These are phyloP conservation scores for Xiphophorus hellerii DNA, from an alignment of 2,113 vertebrate species.

Conservation along the genomic window DNA sequence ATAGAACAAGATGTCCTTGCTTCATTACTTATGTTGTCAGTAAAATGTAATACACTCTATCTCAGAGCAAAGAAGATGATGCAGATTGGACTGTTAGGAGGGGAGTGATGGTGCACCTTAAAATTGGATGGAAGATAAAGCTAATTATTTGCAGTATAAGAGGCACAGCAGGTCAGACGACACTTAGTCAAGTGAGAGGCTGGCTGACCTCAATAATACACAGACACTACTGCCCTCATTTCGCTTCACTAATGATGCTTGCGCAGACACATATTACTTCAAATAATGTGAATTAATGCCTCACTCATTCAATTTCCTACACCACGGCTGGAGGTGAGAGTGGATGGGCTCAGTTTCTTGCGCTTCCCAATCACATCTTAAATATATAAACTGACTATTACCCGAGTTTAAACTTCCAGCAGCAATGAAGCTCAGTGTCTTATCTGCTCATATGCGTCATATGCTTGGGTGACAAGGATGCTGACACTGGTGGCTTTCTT, in stretches of 20 bases:
- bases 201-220: slow-evolving; percentile 34
- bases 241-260: slow-evolving; percentile 56
- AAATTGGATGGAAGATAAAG: slow-evolving; percentile 42
- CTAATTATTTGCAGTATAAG: slow-evolving; percentile 53
- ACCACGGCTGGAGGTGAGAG: slow-evolving; percentile 15
- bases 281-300: slow-evolving; percentile 45
- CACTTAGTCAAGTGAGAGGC: slow-evolving; percentile 15
- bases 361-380: slow-evolving; percentile 35
- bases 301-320: slow-evolving; percentile 30
- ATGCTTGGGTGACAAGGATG: slow-evolving; percentile 49
- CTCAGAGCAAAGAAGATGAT: slow-evolving; percentile 27
- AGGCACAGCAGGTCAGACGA: slow-evolving; percentile 42
- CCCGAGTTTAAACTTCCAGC: slow-evolving; percentile 54
- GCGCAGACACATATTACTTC: slow-evolving; percentile 40
- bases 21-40: slow-evolving; percentile 10
- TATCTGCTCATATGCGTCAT: slow-evolving; percentile 53
- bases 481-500: slow-evolving; percentile 56
- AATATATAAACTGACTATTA: slow-evolving; percentile 49
- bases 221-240: slow-evolving; percentile 58
- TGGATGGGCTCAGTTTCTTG: slow-evolving; percentile 22
- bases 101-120: slow-evolving; percentile 30
- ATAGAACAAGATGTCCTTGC: slow-evolving; percentile 24
- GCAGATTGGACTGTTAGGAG: slow-evolving; percentile 29
- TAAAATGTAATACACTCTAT: slow-evolving; percentile 7
- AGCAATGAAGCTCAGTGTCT: slow-evolving; percentile 13